Base-by-base conservation (phyloP, 2,888 invertebrate species). In the Xestia c-nigrum region DNA sequence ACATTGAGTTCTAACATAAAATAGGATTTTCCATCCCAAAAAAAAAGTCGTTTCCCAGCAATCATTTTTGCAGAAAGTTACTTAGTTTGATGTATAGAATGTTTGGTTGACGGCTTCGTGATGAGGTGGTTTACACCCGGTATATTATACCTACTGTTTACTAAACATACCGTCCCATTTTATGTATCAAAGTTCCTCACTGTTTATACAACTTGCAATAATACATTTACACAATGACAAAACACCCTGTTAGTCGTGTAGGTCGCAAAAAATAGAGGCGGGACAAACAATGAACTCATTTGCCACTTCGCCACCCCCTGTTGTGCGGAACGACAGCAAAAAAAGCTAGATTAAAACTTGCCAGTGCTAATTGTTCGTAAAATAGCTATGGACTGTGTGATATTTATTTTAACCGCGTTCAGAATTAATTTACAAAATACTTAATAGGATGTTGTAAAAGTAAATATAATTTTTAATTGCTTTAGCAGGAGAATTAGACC, bases 281-380 rank as follows among this genome's bases (percentile, higher is more conserved):
- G 81, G 72, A 87, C 88, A 91, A 92, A 93, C 92, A 93, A 92
- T 91, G 90, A 90, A 91, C 92, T 92, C 93, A 93, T 94, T 93
- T 91, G 88, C 90, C 89, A 86, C 86, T 87, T 87, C 85, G 78
- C 89, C 87, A 82, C 90, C 88, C 90, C 87, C 88, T 85, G 89
- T 81, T 87, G 74, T 80, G 75, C 74, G 85, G 88, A 88, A 89
- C 87, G 87, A 91, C 90, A 90, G 87, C 86, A 88, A 90, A 86
- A 89, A 85, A 88, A 74, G 78, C 75, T 76, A 74, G 85, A 90
- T 91, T 90, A 90, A 91, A 90, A 88, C 84, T 76, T 73, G 70
- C 75, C 82, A 75, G 61, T 71, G 83, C 75, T 83, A 87, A 88
- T 87, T 85, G 79, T 81, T 74, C 52, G 68, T 31, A 67, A 77